phyloP scores from a whole-genome alignment of 2,888 invertebrate genomes.

The Suillia variegata region DNA sequence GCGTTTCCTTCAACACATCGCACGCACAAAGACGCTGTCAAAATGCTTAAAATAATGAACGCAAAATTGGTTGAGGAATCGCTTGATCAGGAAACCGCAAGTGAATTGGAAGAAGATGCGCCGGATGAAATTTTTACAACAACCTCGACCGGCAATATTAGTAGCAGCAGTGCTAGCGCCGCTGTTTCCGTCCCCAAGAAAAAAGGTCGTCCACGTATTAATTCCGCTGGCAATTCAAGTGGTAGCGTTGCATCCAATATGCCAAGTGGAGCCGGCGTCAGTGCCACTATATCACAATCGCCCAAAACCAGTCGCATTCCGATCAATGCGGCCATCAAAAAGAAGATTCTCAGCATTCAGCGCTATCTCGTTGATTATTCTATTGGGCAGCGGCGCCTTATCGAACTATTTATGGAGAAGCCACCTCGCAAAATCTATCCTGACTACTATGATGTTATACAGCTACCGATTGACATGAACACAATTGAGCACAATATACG shows the following conservation, averaged over 20 bases:
- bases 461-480: slow-evolving; percentile 92
- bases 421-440: slow-evolving; percentile 94
- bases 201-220: slow-evolving; percentile 57
- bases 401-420: slow-evolving; percentile 93
- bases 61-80: slow-evolving; percentile 68
- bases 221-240: slow-evolving; percentile 44
- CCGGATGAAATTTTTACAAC: slow-evolving; percentile 36
- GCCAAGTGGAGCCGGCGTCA: slow-evolving; percentile 29
- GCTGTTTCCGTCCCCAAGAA: slow-evolving; percentile 39
- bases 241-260: slow-evolving; percentile 33
- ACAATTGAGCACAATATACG: slow-evolving; percentile 92
- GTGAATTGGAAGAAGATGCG: slow-evolving; percentile 47
- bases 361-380: slow-evolving; percentile 74
- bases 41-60: slow-evolving; percentile 83
- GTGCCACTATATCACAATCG: slow-evolving; percentile 37
- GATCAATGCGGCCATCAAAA: slow-evolving; percentile 66
- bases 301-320: slow-evolving; percentile 55
- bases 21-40: slow-evolving; percentile 83
- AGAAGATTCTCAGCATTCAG: slow-evolving; percentile 80
- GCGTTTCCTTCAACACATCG: slow-evolving; percentile 83
- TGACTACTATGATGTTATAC: slow-evolving; percentile 93
- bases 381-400: slow-evolving; percentile 81
- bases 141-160: too few relatives aligned
- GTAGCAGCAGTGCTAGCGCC: slow-evolving; percentile 33
- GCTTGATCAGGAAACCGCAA: slow-evolving; percentile 50